Percentiles rank a stretch among this genome's conserved stretches.
These are phyloP conservation scores for Hephaestus fuliginosus DNA, from an alignment of 2,797 vertebrate species.

Conservation along the genomic window DNA sequence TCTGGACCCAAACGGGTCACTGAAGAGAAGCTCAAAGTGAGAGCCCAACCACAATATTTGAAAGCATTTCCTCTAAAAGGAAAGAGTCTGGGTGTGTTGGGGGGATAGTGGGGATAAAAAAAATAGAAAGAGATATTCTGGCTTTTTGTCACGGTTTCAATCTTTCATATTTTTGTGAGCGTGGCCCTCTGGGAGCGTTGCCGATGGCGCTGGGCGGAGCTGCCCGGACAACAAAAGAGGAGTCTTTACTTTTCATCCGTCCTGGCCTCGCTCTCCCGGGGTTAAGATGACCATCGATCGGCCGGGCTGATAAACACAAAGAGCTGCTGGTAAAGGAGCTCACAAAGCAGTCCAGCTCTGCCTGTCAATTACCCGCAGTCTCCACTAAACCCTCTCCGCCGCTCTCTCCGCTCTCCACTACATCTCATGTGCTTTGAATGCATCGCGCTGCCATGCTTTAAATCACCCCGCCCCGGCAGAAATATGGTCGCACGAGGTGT, in stretches of 20 bases:
- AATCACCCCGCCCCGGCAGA: slow-evolving; percentile 23
- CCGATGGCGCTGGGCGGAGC: slow-evolving; percentile 72
- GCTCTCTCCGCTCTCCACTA: slow-evolving; percentile 35
- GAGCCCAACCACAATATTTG: slow-evolving; percentile 72
- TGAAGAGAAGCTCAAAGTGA: slow-evolving; percentile 74
- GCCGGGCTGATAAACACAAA: slow-evolving; percentile 78
- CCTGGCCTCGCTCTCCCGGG: slow-evolving; percentile 71
- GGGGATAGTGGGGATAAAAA: slow-evolving; percentile 36
- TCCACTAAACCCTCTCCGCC: slow-evolving; percentile 42
- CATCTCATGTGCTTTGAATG: slow-evolving; percentile 40
- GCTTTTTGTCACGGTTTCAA: slow-evolving; percentile 72
- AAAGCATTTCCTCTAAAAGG: slow-evolving; percentile 71
- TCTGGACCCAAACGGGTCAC: slow-evolving; percentile 64
- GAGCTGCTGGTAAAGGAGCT: slow-evolving; percentile 68
- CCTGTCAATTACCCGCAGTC: slow-evolving; percentile 80
- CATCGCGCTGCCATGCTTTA: slow-evolving; percentile 23
- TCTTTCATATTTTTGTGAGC: slow-evolving; percentile 69
- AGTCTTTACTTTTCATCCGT: slow-evolving; percentile 76
- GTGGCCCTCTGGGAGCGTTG: slow-evolving; percentile 59
- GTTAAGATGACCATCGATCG: slow-evolving; percentile 81
- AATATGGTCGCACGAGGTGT: slow-evolving; percentile 13
- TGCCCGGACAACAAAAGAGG: slow-evolving; percentile 77
- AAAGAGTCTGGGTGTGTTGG: slow-evolving; percentile 43
- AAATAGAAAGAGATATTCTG: slow-evolving; percentile 71
- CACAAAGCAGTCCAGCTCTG: slow-evolving; percentile 69